Conservation (phyloP, 2,888 invertebrate species). For the Temnothorax unifasciatus region DNA sequence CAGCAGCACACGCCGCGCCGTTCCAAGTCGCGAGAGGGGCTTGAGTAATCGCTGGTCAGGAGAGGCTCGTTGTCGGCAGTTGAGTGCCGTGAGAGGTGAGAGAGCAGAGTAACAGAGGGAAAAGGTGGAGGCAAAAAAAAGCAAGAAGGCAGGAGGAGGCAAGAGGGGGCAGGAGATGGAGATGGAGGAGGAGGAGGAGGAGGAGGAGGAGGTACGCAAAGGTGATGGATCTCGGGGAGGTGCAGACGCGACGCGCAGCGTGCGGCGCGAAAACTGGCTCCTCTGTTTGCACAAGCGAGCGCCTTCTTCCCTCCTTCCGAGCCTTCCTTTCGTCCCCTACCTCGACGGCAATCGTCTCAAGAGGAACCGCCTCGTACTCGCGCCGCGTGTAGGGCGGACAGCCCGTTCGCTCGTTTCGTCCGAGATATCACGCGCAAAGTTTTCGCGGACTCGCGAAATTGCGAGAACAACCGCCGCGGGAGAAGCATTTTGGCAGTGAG, state of each 20-base stretch:
- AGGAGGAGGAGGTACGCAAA: slow-evolving; percentile 58
- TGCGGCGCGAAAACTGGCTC: slow-evolving; percentile 81
- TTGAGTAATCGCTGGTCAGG: slow-evolving; percentile 71
- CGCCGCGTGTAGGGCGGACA: slow-evolving; percentile 76
- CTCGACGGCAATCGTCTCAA: slow-evolving; percentile 56
- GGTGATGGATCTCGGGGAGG: slow-evolving; percentile 81
- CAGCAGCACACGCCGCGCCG: slow-evolving; percentile 54
- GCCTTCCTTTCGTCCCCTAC: slow-evolving; percentile 67
- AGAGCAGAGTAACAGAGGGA: slow-evolving; percentile 59
- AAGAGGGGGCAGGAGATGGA: slow-evolving; percentile 58
- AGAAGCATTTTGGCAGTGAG: background rate
- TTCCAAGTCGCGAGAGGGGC: slow-evolving; percentile 64
- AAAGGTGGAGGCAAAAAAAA: slow-evolving; percentile 59
- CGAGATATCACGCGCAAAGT: slow-evolving; percentile 39
- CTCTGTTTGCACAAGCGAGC: slow-evolving; percentile 80
- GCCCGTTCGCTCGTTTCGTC: slow-evolving; percentile 64
- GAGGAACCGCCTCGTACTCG: slow-evolving; percentile 69
- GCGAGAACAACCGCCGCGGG: background rate
- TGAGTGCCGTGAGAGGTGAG: slow-evolving; percentile 59
- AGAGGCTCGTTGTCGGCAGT: slow-evolving; percentile 65
- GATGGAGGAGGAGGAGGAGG: slow-evolving; percentile 53
- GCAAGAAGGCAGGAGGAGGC: slow-evolving; percentile 64
- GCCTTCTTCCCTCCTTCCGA: slow-evolving; percentile 73
- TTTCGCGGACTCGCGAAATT: slow-evolving; percentile 11
- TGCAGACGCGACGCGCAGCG: slow-evolving; percentile 77